Evolutionary conservation across 2,797 vertebrate genomes (phyloP), one percentile per base, ranked within the genome.

Genomic region (Malacoraja senta): DNA sequence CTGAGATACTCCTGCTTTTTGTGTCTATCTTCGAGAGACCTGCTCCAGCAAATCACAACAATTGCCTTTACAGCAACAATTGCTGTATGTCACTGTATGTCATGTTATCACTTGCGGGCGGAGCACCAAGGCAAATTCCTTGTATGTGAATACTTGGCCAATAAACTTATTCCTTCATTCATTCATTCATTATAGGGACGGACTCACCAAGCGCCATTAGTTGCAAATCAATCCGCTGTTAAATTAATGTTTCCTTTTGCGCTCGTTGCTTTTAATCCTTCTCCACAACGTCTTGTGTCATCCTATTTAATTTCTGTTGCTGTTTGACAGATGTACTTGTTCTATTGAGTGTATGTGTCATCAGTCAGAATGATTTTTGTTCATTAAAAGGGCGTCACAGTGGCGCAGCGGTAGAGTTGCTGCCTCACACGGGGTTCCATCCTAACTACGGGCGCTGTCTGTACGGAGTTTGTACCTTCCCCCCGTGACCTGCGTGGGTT

Each of bases 221-320:
- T 63, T 86, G 63, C 84, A 88, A 88, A 61, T 65, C 84, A 88
- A 88, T 88, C 35, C 65, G 29, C 84, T 88, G 84, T n/a, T 65
- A 88, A 88, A 88, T 88, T 88, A 88, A 88, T 88, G 84, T 63
- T 88, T 88, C 84, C 84, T 88, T 21, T n/a, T 21, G 61, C 32
- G 61, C 61, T 65, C 6, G 65, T 88, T 68, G 35, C 61, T 88
- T 88, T 86, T 63, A 86, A 86, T 17, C 1, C 53, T 63, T 86
- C 65, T 88, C 83, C 84, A 68, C 35, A n/a, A 17, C 21, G 53
- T 7, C 6, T 86, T 61, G 44, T 61, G 83, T 58, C 29, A 29
- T 29, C 84, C n/a, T 65, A 65, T 68, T 88, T 65, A n/a, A 88
- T 32, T 88, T 88, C 61, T 9, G n/a, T 63, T 88, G 84, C 65